Percentiles rank a stretch among this genome's conserved stretches.
Conservation (phyloP, 2,797 vertebrate species). For the Pelobates cultripes region DNA sequence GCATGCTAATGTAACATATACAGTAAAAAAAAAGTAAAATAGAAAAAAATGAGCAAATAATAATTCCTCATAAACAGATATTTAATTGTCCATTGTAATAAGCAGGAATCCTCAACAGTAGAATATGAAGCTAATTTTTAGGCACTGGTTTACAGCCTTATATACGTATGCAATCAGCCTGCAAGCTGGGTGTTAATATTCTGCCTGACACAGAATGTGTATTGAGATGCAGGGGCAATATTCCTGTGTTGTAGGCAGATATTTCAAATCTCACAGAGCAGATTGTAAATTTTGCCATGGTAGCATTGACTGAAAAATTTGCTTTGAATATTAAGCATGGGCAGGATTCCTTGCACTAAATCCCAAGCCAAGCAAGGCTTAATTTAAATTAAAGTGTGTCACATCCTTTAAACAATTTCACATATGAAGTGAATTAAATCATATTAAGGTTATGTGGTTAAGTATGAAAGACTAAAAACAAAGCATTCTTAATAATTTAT, state of each 20-base stretch:
- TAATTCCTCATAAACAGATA: too few relatives aligned
- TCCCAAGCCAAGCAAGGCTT: not conserved
- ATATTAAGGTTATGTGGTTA: conserved; percentile 26
- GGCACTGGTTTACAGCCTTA: too few relatives aligned
- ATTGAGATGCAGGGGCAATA: conserved; percentile 2
- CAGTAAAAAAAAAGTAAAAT: too few relatives aligned
- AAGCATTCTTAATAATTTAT: conserved; percentile 15
- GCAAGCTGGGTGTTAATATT: not conserved
- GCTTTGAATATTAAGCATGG: conserved; percentile 25
- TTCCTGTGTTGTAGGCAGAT: not conserved
- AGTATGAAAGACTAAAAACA: conserved; percentile 15
- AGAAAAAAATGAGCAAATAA: too few relatives aligned
- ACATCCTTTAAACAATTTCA: not conserved
- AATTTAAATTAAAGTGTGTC: not conserved
- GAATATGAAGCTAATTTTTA: too few relatives aligned
- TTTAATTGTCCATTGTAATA: too few relatives aligned
- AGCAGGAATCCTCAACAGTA: too few relatives aligned
- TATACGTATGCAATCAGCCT: too few relatives aligned
- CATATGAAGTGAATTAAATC: not conserved
- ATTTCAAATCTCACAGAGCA: conserved; percentile 5
- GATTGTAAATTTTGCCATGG: conserved; percentile 7
- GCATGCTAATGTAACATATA: too few relatives aligned
- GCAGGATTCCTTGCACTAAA: not conserved
- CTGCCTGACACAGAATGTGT: not conserved
- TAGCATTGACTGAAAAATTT: conserved; percentile 8